phyloP scores from a whole-genome alignment of 2,888 invertebrate species.

The Nomada flava region DNA sequence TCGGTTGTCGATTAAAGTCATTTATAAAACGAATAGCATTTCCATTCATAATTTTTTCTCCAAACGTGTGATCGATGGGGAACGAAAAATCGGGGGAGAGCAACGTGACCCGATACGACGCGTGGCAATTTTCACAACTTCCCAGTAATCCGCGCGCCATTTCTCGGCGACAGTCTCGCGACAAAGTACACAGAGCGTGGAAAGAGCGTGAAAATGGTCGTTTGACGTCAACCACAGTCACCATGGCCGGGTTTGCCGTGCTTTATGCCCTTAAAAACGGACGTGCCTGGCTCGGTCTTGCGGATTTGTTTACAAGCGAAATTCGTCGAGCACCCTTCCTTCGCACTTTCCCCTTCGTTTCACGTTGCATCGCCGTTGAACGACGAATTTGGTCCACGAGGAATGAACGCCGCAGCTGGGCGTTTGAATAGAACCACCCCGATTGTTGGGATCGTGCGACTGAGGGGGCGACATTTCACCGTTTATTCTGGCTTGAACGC shows the following conservation, averaged over 20 bases:
- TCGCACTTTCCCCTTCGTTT: conserved; percentile 4
- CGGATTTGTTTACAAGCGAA: conserved; percentile 46
- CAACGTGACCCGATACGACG: no score
- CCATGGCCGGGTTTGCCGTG: conserved; percentile 13
- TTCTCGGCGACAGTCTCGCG: conserved; percentile 17
- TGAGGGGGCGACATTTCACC: not conserved
- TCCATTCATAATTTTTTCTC: not conserved
- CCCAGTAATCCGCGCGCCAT: conserved; percentile 10
- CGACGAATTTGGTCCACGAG: not conserved
- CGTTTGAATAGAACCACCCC: not conserved
- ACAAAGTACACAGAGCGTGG: conserved; percentile 18
- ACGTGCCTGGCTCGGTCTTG: conserved; percentile 24
- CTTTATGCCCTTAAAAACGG: conserved; percentile 36
- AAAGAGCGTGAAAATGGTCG: conserved; percentile 54
- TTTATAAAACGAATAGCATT: not conserved
- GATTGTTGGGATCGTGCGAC: not conserved
- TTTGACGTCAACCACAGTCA: conserved; percentile 53
- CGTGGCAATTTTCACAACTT: conserved; percentile 30
- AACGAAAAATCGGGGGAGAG: not conserved
- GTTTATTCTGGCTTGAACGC: not conserved
- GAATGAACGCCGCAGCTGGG: not conserved
- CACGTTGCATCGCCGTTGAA: conserved; percentile 1
- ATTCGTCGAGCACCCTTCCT: conserved; percentile 7
- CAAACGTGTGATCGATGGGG: not conserved
- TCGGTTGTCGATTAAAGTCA: not conserved